Evolutionary conservation across 2,113 vertebrate genomes (phyloP).

Genomic region (Capricornis sumatraensis): DNA sequence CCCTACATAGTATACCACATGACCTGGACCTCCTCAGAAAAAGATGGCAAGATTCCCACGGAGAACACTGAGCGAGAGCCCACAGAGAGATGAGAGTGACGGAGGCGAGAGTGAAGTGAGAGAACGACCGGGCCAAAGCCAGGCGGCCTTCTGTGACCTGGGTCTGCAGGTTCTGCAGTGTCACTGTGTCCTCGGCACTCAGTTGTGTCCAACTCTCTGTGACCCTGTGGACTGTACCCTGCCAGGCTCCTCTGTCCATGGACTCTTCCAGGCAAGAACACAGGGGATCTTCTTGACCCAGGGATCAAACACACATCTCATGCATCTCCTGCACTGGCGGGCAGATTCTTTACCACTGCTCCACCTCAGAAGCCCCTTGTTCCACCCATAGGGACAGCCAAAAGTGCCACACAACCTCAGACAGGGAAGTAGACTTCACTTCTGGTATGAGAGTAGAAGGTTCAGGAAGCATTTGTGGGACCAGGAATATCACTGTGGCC

Average conservation of each 20-base stretch:
- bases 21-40: neutral
- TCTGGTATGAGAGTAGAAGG: neutral
- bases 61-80: neutral
- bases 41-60: neutral
- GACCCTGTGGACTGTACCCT: neutral
- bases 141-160: neutral
- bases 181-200: neutral
- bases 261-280: neutral
- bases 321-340: neutral
- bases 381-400: neutral
- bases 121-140: neutral
- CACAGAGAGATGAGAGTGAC: neutral
- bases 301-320: neutral
- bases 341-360: neutral
- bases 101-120: neutral
- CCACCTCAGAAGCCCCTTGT: neutral
- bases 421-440: neutral
- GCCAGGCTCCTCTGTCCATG: neutral
- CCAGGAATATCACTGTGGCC: neutral
- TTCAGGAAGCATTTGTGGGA: neutral
- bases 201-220: neutral
- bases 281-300: neutral
- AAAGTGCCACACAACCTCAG: neutral
- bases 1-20: neutral
- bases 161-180: neutral